Evolutionary conservation across 2,113 vertebrate genomes (phyloP).

Genomic region (Stictonetta naevosa): DNA sequence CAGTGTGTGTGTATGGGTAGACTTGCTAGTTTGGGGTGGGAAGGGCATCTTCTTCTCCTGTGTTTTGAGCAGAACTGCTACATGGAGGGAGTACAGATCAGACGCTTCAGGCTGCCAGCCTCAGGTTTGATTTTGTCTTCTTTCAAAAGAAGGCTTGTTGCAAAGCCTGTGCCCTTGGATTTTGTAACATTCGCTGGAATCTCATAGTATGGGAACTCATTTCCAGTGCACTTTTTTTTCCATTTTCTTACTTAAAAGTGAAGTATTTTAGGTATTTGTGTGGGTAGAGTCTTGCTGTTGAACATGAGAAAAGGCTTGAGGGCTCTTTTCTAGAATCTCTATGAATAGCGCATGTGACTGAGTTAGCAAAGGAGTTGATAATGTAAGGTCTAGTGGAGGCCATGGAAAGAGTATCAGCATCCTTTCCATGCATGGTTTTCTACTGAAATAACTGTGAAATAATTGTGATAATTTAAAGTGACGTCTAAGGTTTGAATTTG

Average conservation of each 20-base stretch:
- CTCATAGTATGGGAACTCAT: not conserved
- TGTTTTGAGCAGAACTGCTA: not conserved
- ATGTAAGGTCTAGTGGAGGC: not conserved
- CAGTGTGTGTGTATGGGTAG: not conserved
- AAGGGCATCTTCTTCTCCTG: not conserved
- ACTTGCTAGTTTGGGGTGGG: not conserved
- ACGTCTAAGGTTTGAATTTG: not conserved
- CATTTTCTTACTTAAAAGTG: not conserved
- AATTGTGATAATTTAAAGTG: not conserved
- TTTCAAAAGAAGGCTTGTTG: not conserved
- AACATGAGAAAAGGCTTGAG: not conserved
- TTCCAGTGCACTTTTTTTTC: not conserved
- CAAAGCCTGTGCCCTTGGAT: not conserved
- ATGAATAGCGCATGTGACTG: not conserved
- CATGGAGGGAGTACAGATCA: not conserved
- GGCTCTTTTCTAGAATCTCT: not conserved
- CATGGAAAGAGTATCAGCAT: not conserved
- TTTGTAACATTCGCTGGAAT: not conserved
- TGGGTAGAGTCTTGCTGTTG: not conserved
- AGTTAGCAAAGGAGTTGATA: not conserved
- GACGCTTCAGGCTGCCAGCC: not conserved
- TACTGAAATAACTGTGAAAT: not conserved
- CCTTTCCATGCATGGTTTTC: not conserved
- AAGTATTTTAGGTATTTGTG: not conserved
- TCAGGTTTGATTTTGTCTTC: not conserved